These are phyloP conservation scores for Apotomis betuletana DNA, from an alignment of 2,888 invertebrate species.

Conservation along the genomic window DNA sequence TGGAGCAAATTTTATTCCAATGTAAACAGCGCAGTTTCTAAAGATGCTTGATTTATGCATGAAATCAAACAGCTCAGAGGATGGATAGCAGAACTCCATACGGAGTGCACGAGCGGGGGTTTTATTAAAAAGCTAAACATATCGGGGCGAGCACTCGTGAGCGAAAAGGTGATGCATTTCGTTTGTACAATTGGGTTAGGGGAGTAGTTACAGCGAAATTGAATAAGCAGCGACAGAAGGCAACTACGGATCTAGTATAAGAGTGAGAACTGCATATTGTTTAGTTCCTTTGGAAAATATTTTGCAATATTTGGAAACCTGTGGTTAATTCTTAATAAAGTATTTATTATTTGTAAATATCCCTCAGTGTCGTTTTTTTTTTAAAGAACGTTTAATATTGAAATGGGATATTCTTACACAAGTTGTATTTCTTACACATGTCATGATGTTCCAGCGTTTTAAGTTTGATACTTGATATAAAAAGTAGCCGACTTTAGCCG, in stretches of 20 bases:
- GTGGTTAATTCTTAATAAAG: too few relatives aligned
- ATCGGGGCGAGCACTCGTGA: conserved; percentile 42
- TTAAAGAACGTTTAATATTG: too few relatives aligned
- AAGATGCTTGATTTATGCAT: conserved; percentile 41
- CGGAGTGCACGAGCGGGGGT: conserved; percentile 41
- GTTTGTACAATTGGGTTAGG: conserved; percentile 15
- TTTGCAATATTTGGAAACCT: too few relatives aligned
- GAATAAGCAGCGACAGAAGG: background rate
- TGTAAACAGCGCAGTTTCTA: conserved; percentile 30
- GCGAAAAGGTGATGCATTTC: conserved; percentile 34
- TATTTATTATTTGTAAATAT: too few relatives aligned
- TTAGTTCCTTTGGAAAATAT: too few relatives aligned
- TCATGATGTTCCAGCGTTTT: too few relatives aligned
- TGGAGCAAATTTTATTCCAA: conserved; percentile 2
- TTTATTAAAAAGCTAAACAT: conserved; percentile 55
- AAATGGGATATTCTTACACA: too few relatives aligned
- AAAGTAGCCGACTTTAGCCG: too few relatives aligned
- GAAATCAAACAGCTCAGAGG: conserved; percentile 44
- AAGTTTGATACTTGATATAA: too few relatives aligned
- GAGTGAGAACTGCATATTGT: background rate
- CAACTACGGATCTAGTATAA: background rate
- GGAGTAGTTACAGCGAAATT: conserved; percentile 25
- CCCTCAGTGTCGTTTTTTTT: too few relatives aligned
- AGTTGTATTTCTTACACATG: too few relatives aligned
- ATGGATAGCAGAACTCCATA: conserved; percentile 40